These are phyloP conservation scores for Macroglossus sobrinus DNA, from an alignment of 2,113 vertebrate species.

Conservation along the genomic window DNA sequence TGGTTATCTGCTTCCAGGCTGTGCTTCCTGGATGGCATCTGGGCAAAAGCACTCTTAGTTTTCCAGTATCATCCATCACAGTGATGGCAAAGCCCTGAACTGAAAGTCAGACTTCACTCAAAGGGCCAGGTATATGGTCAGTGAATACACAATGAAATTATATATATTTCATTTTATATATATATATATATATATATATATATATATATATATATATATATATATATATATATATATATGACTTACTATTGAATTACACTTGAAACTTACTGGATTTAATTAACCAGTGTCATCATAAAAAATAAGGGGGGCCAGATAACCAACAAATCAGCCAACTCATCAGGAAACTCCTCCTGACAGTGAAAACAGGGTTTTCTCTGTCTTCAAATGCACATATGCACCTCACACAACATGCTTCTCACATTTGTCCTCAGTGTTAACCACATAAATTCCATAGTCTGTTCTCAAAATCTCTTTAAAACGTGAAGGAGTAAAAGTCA, in stretches of 20 bases:
- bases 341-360: background rate
- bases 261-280: too few relatives aligned
- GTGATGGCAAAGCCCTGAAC: background rate
- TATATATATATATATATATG: too few relatives aligned
- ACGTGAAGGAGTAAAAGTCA: background rate
- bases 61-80: background rate
- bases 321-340: background rate
- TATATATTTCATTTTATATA: too few relatives aligned
- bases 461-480: background rate
- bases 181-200: too few relatives aligned
- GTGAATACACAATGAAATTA: too few relatives aligned
- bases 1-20: background rate
- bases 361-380: background rate
- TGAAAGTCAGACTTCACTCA: background rate
- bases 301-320: background rate
- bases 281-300: too few relatives aligned
- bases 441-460: background rate
- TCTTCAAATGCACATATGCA: background rate
- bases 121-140: background rate
- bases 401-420: background rate
- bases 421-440: background rate
- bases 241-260: too few relatives aligned
- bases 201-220: too few relatives aligned
- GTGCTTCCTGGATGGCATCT: background rate
- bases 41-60: background rate